phyloP scores from a whole-genome alignment of 37 sponge, comb jelly and placozoan genomes.

The Tethya wilhelma region DNA sequence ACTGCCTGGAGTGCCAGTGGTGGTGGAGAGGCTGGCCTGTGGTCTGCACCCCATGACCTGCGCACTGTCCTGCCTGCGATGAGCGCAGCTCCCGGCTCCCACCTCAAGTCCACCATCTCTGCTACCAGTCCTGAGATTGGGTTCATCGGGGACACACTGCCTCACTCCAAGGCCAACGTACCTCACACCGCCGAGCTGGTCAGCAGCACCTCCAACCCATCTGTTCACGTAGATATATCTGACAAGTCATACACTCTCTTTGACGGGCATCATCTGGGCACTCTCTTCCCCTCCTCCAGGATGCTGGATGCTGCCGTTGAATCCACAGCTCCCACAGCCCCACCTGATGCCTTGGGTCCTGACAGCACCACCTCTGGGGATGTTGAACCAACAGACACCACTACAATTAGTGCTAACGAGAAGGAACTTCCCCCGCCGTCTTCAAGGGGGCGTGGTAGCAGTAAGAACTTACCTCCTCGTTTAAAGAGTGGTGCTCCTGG shows the following conservation, averaged over 20 bases:
- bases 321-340: not conserved
- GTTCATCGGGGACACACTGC: no score
- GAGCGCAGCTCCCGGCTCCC: conserved; percentile 53
- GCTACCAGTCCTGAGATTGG: not conserved
- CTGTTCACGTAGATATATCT: no score
- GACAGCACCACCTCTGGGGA: not conserved
- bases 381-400: not conserved
- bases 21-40: not conserved
- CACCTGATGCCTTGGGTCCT: not conserved
- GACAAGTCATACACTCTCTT: not conserved
- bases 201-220: not conserved
- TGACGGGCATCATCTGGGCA: not conserved
- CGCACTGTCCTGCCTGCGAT: not conserved
- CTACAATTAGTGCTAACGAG: not conserved
- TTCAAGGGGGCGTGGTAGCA: not conserved
- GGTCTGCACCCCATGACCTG: not conserved
- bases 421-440: not conserved
- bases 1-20: conserved; percentile 16
- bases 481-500: conserved; percentile 1
- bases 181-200: conserved; percentile 31
- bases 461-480: conserved; percentile 14
- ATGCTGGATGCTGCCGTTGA: conserved; percentile 46
- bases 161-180: conserved; percentile 3
- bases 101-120: conserved; percentile 25
- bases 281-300: not conserved